Conservation (phyloP, 2,888 invertebrate genomes). For the Tenthredo mesomela region DNA sequence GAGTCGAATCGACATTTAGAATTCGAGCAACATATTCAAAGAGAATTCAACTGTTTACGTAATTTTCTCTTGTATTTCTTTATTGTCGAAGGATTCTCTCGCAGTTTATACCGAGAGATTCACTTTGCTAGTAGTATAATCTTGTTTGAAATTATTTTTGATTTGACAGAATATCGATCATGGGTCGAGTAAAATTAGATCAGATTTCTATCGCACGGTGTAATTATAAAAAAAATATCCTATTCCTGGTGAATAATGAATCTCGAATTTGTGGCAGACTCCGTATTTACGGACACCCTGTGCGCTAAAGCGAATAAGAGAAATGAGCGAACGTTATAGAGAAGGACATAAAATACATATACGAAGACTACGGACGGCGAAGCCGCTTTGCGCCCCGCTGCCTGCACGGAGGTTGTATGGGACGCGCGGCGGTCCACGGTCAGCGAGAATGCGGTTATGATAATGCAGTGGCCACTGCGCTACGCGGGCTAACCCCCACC, state of each 20-base stretch:
- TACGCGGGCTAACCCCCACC: conserved; percentile 71
- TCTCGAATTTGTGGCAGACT: neutral
- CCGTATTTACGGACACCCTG: conserved; percentile 40
- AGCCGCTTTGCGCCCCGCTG: conserved; percentile 32
- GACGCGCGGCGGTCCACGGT: conserved; percentile 46
- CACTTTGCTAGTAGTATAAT: neutral
- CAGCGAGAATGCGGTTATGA: conserved; percentile 76
- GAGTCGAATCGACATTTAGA: conserved; percentile 41
- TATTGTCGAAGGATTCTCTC: conserved; percentile 15
- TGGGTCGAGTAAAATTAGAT: neutral
- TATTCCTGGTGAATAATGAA: neutral
- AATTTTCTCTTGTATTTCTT: conserved; percentile 31
- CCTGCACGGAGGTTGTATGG: conserved; percentile 36
- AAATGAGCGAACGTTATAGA: conserved; percentile 53
- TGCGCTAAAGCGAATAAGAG: conserved; percentile 48
- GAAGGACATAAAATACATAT: conserved; percentile 23
- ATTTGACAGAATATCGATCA: conserved; percentile 13
- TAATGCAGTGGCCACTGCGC: conserved; percentile 76
- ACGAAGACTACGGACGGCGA: neutral
- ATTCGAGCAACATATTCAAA: conserved; percentile 37
- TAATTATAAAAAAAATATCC: neutral
- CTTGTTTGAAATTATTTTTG: neutral
- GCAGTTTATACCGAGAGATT: neutral
- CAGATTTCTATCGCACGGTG: neutral
- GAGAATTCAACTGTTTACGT: conserved; percentile 42